These are phyloP conservation scores for Crotophaga sulcirostris DNA, from an alignment of 2,113 vertebrate genomes.

Conservation along the genomic window DNA sequence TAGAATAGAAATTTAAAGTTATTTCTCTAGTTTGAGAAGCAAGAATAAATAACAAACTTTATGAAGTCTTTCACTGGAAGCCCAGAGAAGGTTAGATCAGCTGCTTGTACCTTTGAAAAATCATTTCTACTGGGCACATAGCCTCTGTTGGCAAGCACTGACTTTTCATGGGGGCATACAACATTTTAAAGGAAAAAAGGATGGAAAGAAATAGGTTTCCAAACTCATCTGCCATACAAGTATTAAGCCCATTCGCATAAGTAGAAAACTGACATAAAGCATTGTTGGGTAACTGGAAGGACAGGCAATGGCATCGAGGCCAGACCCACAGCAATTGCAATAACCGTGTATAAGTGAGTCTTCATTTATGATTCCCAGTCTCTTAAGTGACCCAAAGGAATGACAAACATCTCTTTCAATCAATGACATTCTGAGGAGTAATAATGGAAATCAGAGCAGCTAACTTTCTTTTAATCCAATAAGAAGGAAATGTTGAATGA, in stretches of 20 bases:
- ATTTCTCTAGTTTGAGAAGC: neutral
- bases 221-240: neutral
- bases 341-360: accelerated
- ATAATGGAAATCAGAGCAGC: neutral
- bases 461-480: neutral
- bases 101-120: neutral
- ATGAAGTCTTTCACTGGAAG: neutral
- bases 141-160: neutral
- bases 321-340: neutral
- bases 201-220: neutral
- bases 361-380: neutral
- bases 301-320: neutral
- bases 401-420: neutral
- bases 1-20: neutral
- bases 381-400: neutral
- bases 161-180: neutral
- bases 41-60: neutral
- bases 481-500: neutral
- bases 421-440: neutral
- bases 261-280: neutral
- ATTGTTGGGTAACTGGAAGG: neutral
- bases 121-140: neutral
- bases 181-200: neutral
- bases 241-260: neutral
- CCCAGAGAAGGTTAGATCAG: neutral